Conservation (phyloP, 2,113 vertebrate genomes). For the Taxidea taxus region DNA sequence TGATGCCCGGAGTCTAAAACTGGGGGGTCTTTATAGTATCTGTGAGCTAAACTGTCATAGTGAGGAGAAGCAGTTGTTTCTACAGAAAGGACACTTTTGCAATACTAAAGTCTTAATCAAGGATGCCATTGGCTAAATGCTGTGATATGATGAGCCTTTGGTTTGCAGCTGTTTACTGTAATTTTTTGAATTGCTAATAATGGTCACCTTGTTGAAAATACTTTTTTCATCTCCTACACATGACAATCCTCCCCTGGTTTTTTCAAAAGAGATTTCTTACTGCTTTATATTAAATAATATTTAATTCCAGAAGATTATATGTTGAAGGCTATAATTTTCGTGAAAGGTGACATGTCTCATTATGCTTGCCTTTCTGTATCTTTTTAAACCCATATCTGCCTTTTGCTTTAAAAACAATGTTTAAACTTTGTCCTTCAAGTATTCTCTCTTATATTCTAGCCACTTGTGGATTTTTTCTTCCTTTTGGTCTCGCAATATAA, state of each 20-base stretch:
- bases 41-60: not conserved
- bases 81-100: not conserved
- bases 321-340: conserved; percentile 66
- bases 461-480: not conserved
- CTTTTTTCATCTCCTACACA: not conserved
- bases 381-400: conserved; percentile 25
- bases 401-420: not conserved
- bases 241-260: not conserved
- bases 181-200: not conserved
- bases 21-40: not conserved
- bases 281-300: conserved; percentile 71
- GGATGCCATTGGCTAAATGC: not conserved
- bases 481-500: not conserved
- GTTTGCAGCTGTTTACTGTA: conserved; percentile 7
- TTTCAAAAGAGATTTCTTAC: conserved; percentile 40
- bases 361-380: conserved; percentile 58
- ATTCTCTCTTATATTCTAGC: not conserved
- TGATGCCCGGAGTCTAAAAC: not conserved
- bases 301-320: conserved; percentile 70
- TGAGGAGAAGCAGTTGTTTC: not conserved
- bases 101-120: not conserved
- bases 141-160: not conserved
- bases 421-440: not conserved
- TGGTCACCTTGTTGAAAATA: conserved; percentile 38
- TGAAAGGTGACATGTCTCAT: conserved; percentile 66